Evolutionary conservation across 2,113 vertebrate genomes (phyloP).

Genomic region (Salvelinus sp.): DNA sequence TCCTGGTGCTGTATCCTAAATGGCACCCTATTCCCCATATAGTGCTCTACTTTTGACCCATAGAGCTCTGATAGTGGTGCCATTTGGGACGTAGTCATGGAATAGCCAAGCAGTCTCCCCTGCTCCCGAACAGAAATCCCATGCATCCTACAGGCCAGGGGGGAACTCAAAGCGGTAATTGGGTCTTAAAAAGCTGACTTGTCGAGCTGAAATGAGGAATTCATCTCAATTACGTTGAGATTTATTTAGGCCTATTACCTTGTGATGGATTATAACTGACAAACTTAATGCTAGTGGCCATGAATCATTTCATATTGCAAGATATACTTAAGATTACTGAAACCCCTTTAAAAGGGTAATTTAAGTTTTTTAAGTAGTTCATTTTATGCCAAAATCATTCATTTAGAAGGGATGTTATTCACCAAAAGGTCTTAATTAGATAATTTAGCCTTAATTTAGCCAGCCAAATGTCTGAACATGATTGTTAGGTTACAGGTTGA

Average conservation of each 20-base stretch:
- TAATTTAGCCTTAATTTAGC: not conserved
- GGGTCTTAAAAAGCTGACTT: constrained; percentile 79
- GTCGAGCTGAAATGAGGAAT: constrained; percentile 77
- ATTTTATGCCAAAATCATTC: not conserved
- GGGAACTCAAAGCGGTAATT: constrained; percentile 74
- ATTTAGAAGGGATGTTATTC: not conserved
- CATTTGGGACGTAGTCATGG: too few species aligned
- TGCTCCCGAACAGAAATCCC: constrained; percentile 37
- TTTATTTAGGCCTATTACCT: constrained; percentile 78
- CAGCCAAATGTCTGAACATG: too few species aligned
- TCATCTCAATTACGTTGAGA: constrained; percentile 78
- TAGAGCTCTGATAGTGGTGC: too few species aligned
- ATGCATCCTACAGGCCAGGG: constrained; percentile 51
- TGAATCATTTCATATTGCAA: constrained; percentile 66
- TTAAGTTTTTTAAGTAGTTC: constrained; percentile 20
- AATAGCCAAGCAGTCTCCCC: constrained; percentile 36
- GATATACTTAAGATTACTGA: constrained; percentile 52
- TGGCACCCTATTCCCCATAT: constrained; percentile 16
- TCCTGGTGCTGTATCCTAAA: constrained; percentile 10
- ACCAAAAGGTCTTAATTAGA: not conserved
- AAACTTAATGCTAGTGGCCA: constrained; percentile 72
- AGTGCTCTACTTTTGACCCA: too few species aligned
- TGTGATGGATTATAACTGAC: constrained; percentile 77
- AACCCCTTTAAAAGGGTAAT: constrained; percentile 28
- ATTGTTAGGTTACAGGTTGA: too few species aligned